Base-by-base conservation (phyloP, 1,140 invertebrate species). In the Drosophila kohkoa region DNA sequence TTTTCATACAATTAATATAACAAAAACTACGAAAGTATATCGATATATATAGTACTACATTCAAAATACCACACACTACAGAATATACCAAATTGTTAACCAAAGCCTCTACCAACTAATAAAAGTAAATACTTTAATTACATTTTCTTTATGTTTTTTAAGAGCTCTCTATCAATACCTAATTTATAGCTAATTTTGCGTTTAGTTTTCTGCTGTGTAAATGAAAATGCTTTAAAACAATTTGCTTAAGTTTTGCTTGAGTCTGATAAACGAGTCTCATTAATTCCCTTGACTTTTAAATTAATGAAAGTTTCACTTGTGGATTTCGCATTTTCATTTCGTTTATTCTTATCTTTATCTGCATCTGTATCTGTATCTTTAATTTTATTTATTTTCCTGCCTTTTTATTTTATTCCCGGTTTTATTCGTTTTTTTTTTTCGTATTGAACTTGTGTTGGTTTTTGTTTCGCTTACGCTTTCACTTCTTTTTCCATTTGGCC, bases 261-360 rank as follows among this genome's bases (percentile, higher is more conserved):
- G 16, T 11, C 16, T 52, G 20, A 64, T 43, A 38, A 52, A 43
- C 11, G 35, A 28, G 16, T 15, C 49, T 30, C 49, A 64, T 64
- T 64, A 64, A 64, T 64, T 28, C 48, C 8, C 2, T 25, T 64
- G 62, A 64, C 48, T 64, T 64, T 64, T 43, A 52, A 64, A 54
- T 64, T 13, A 64, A 64, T 64, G 16, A 54, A 45, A 66, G 5
- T 66, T 66, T 66, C 8, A 16, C 41, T 55, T 54, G n/a, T 30
- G 62, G 62, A 55, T 66, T 65, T 66, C 38, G 5, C 32, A 28
- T 66, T 66, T 66, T 16, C 20, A 43, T 66, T 54, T 15, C 20
- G 20, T 55, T 66, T 66, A 11, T 55, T 28, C 32, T 54, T 41
- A 28, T 45, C 38, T 45, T 48, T 48, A 13, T 52, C 35, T 38